Conservation (phyloP, 2,797 vertebrate genomes). For the Artibeus lituratus region DNA sequence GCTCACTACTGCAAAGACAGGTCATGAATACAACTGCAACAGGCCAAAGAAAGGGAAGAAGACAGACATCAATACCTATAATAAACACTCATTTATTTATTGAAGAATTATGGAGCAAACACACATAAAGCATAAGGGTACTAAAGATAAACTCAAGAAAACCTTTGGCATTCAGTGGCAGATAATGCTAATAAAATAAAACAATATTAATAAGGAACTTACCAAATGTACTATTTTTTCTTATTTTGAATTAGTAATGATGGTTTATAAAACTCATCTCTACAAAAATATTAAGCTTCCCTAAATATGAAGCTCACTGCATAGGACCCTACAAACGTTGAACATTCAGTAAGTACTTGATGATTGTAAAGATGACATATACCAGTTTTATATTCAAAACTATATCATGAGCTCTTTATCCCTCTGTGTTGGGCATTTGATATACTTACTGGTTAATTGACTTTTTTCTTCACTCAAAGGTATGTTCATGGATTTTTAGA, state of each 20-base stretch:
- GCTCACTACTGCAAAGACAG: neutral
- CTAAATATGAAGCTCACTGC: neutral
- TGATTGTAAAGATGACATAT: neutral
- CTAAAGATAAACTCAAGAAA: neutral
- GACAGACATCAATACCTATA: neutral
- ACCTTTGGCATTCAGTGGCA: neutral
- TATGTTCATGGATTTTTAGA: neutral
- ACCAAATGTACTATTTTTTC: neutral
- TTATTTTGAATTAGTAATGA: neutral
- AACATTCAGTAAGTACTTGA: neutral
- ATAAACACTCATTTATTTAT: neutral
- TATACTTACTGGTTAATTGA: neutral
- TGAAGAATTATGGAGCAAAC: neutral
- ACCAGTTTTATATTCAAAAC: neutral
- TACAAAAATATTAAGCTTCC: neutral
- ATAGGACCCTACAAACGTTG: neutral
- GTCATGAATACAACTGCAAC: neutral
- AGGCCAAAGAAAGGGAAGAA: neutral
- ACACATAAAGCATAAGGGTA: neutral
- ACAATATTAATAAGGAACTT: neutral
- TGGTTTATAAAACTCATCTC: neutral
- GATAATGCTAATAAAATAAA: neutral
- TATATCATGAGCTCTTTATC: neutral
- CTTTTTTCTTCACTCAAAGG: neutral
- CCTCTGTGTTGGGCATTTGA: neutral